Evolutionary conservation across 2,888 invertebrate genomes (phyloP).

Genomic region (Myopa tessellatipennis): DNA sequence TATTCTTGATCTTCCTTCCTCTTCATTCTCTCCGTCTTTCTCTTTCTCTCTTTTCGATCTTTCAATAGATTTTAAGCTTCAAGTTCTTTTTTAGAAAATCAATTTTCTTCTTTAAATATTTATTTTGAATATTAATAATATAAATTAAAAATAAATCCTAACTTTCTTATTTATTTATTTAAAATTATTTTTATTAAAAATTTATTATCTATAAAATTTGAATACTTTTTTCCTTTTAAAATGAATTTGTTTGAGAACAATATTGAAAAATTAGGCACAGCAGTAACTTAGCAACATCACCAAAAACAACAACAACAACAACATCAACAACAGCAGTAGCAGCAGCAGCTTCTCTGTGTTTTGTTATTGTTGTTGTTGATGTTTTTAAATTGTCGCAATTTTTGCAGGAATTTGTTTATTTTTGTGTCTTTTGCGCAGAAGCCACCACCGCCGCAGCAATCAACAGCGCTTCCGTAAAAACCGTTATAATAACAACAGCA

Average conservation of each 20-base stretch:
- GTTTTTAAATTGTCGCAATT: slow-evolving; percentile 15
- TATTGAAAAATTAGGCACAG: too few relatives aligned
- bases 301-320: slow-evolving; percentile 14
- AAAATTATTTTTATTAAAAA: neutral
- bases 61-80: too few relatives aligned
- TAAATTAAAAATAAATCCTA: neutral
- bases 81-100: too few relatives aligned
- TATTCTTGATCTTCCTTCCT: slow-evolving; percentile 36
- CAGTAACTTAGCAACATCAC: neutral
- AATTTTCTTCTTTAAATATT: too few relatives aligned
- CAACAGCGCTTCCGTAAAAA: neutral
- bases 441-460: slow-evolving; percentile 9
- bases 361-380: slow-evolving; percentile 13
- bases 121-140: too few relatives aligned
- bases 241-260: too few relatives aligned
- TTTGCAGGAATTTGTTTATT: slow-evolving; percentile 40
- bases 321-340: slow-evolving; percentile 11
- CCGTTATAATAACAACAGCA: neutral
- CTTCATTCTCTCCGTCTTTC: too few relatives aligned
- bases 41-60: slow-evolving; percentile 28
- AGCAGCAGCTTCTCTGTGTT: neutral
- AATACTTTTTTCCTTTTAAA: too few relatives aligned
- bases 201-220: neutral
- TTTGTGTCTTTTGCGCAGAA: slow-evolving; percentile 40
- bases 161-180: neutral